phyloP scores from a whole-genome alignment of 2,888 invertebrate genomes.

The Patella ulyssiponensis region DNA sequence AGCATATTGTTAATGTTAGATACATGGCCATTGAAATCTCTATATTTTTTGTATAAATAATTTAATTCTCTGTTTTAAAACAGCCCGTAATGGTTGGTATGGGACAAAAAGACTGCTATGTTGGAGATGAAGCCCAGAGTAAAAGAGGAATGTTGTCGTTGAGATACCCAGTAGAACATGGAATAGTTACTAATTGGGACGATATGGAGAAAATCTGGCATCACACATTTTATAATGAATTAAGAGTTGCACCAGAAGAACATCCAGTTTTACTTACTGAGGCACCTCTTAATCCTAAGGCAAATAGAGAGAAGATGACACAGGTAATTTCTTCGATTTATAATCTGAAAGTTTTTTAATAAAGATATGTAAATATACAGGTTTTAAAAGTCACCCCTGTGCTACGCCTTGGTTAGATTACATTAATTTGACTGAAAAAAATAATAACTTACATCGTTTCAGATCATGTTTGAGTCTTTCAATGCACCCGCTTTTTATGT shows the following conservation, averaged over 20 bases:
- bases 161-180: conserved; percentile 66
- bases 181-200: conserved; percentile 68
- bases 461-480: conserved; percentile 50
- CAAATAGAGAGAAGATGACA: conserved; percentile 92
- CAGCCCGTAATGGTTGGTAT: conserved; percentile 88
- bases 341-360: too few relatives aligned
- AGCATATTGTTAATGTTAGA: too few relatives aligned
- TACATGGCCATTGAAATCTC: too few relatives aligned
- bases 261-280: conserved; percentile 90
- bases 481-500: conserved; percentile 58
- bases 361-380: too few relatives aligned
- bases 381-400: too few relatives aligned
- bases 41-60: too few relatives aligned
- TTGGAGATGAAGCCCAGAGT: conserved; percentile 60
- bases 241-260: conserved; percentile 78
- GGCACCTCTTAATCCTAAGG: conserved; percentile 90
- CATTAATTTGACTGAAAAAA: too few relatives aligned
- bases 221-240: conserved; percentile 67
- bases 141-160: conserved; percentile 66
- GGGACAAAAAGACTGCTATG: conserved; percentile 79
- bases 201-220: conserved; percentile 70
- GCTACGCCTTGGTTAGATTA: too few relatives aligned
- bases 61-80: too few relatives aligned
- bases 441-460: conserved; percentile 8
- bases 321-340: conserved; percentile 25